Percentiles rank a stretch among this genome's conserved stretches.
phyloP scores from a whole-genome alignment of 1,140 invertebrate genomes.

The Zeugodacus cucurbitae region DNA sequence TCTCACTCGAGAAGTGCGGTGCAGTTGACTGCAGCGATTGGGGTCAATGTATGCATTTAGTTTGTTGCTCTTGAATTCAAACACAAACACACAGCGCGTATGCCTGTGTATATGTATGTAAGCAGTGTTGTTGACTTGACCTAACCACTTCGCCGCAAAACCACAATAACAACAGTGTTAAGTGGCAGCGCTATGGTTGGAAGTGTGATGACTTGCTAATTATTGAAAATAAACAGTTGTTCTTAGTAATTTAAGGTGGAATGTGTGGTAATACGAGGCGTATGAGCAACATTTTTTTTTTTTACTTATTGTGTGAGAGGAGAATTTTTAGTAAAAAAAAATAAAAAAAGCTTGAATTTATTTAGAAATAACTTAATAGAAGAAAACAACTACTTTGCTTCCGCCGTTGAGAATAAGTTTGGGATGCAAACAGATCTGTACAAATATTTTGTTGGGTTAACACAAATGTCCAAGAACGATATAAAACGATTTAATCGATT shows the following conservation, averaged over 20 bases:
- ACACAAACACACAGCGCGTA: not conserved
- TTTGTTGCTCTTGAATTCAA: not conserved
- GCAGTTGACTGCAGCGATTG: not conserved
- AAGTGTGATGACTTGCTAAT: not conserved
- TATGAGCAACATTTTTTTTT: not conserved
- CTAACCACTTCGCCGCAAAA: not conserved
- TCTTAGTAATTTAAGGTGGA: not conserved
- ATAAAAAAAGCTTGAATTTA: no score
- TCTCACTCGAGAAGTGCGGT: not conserved
- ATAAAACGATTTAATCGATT: no score
- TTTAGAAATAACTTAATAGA: no score
- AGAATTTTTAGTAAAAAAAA: no score
- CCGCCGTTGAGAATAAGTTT: no score
- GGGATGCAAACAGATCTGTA: no score
- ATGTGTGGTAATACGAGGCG: not conserved
- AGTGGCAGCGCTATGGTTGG: not conserved
- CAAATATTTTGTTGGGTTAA: no score
- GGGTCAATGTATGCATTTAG: not conserved
- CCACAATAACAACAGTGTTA: not conserved
- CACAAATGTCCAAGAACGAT: no score
- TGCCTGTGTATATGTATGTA: not conserved
- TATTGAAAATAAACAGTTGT: not conserved
- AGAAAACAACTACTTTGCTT: no score
- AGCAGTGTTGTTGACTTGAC: not conserved
- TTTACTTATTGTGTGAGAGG: not conserved